Base-by-base conservation (phyloP, 2,113 vertebrate genomes). In the Leptosomus discolor region DNA sequence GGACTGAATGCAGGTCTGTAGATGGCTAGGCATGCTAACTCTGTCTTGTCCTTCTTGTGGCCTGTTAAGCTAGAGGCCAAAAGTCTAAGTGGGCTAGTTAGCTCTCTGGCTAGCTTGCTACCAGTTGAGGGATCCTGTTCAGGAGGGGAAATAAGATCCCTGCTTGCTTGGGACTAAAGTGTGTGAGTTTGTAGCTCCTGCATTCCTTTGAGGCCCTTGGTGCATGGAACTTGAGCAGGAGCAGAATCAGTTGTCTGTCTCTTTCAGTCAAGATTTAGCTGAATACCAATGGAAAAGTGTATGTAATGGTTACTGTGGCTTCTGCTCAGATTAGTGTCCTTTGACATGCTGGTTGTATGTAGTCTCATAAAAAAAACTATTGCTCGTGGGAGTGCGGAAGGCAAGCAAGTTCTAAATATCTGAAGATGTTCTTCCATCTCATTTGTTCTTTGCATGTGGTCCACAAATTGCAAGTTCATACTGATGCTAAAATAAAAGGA, bases 41-140 rank as follows among this genome's bases (percentile, higher is more conserved):
- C 9, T 39, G 13, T 27, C 26, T 74, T 0, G 0, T 54, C 50
- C 7, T 46, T 67, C 41, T 37, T 50, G 8, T 39, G 29, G 6
- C 24, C 22, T 81, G 9, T 58, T 57, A 81, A 90, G 12, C 14
- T 58, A 58, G 50, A 53, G 24, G 19, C 18, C 13, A 26, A 11
- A 64, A 41, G 37, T 43, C 18, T 50, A 21, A 15, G 22, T 34
- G 37, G 8, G 15, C 30, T 76, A 30, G n/a, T 15, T 78, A 45
- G 36, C 12, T 5, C 50, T 50, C 27, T 69, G 68, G 13, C 13
- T 74, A 39, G 34, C 19, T 81, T 56, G 29, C 50, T 53, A 1
- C 29, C 46, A 36, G 17, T 11, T 81, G 34, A 46, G 39, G 11
- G 36, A n/a, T 43, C 12, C 6, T 64, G 29, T 64, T 80, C 19